phyloP scores from a whole-genome alignment of 2,113 vertebrate species.

The Mastomys natalensis region DNA sequence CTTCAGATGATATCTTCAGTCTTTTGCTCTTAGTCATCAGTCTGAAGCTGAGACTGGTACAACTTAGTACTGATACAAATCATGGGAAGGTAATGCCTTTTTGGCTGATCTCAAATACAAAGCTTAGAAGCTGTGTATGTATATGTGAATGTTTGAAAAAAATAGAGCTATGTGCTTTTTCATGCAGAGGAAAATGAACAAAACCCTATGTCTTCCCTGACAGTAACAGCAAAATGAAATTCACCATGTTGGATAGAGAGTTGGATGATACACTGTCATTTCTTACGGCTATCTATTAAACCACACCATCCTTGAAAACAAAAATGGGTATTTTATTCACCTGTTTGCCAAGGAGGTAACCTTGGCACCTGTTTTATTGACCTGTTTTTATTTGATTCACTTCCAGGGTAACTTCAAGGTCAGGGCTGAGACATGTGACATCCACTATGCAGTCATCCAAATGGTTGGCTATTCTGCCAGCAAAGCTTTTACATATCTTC shows the following conservation, averaged over 20 bases:
- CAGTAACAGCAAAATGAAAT: neutral
- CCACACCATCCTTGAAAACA: neutral
- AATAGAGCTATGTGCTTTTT: neutral
- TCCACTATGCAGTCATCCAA: neutral
- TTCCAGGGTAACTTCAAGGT: neutral
- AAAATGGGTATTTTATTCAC: neutral
- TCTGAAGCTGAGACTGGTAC: neutral
- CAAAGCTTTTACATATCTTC: neutral
- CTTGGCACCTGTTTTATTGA: neutral
- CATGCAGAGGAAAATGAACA: neutral
- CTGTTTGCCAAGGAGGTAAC: neutral
- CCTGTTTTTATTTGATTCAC: neutral
- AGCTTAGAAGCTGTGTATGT: neutral
- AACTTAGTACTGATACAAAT: neutral
- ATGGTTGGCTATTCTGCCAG: neutral
- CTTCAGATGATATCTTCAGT: slow-evolving; percentile 13
- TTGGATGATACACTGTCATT: neutral
- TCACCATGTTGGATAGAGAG: neutral
- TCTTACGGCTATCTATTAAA: neutral
- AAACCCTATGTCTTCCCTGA: neutral
- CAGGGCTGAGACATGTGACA: neutral
- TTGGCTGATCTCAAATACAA: neutral
- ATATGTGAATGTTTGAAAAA: neutral
- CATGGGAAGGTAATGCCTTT: neutral
- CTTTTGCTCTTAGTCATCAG: slow-evolving; percentile 18